These are phyloP conservation scores for Pelodiscus sinensis DNA, from an alignment of 2,113 vertebrate species.

Conservation along the genomic window DNA sequence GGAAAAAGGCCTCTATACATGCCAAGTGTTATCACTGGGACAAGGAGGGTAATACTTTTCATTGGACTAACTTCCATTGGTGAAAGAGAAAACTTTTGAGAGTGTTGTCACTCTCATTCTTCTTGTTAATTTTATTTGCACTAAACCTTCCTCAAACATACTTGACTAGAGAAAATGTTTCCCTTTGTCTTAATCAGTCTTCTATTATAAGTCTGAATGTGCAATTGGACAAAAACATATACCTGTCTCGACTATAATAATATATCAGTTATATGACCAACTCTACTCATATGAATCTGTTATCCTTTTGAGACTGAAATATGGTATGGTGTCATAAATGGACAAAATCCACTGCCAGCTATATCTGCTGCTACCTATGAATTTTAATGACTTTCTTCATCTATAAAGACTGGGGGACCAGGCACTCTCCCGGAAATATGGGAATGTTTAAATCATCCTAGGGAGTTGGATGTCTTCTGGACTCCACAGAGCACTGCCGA, in stretches of 20 bases:
- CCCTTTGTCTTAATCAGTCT: neutral
- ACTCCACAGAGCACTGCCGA: neutral
- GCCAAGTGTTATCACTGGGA: neutral
- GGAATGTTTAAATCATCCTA: neutral
- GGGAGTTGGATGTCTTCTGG: fast-evolving
- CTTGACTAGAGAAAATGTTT: neutral
- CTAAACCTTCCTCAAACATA: neutral
- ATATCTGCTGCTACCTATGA: neutral
- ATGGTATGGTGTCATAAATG: neutral
- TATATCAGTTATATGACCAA: slow-evolving; percentile 14
- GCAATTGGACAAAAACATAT: neutral
- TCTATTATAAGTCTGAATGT: neutral
- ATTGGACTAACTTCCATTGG: neutral
- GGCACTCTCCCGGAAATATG: neutral
- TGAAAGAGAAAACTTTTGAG: neutral
- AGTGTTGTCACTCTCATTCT: neutral
- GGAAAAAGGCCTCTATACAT: neutral
- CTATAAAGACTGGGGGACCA: neutral
- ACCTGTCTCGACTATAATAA: slow-evolving; percentile 5
- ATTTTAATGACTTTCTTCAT: neutral
- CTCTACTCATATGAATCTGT: neutral
- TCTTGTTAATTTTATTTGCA: slow-evolving; percentile 40
- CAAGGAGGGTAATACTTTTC: neutral
- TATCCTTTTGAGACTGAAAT: neutral
- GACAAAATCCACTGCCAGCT: neutral